A percentile compares a stretch with the other conserved stretches of the same genome.
These are phyloP conservation scores for Prunella himalayana DNA, from an alignment of 2,113 vertebrate species.

Conservation along the genomic window DNA sequence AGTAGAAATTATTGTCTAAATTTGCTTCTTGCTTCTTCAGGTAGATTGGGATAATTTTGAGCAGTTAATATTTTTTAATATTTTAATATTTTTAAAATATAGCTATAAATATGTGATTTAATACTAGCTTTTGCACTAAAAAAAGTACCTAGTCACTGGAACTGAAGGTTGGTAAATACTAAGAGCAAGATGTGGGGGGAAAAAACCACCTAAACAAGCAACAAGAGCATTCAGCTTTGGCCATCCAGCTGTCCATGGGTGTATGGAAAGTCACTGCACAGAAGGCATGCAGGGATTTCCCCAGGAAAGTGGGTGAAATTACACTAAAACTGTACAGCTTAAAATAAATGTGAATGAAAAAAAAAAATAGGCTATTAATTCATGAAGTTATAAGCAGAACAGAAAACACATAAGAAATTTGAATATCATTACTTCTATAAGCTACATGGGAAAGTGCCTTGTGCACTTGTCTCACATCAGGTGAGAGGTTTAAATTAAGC, in stretches of 20 bases:
- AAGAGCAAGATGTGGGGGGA: fast-evolving
- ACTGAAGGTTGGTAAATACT: neutral
- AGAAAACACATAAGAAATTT: neutral
- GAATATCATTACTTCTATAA: neutral
- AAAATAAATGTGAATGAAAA: neutral
- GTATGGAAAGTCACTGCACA: neutral
- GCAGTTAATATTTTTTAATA: neutral
- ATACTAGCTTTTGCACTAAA: neutral
- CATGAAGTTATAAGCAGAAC: neutral
- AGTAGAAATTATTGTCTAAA: neutral
- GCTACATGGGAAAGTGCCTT: neutral
- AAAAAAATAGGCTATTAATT: neutral
- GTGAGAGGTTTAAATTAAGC: neutral
- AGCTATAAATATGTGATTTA: neutral
- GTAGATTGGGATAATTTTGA: neutral
- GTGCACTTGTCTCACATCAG: neutral
- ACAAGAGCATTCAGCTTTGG: neutral
- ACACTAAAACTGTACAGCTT: neutral
- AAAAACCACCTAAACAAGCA: neutral
- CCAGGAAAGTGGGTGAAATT: neutral
- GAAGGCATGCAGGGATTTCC: neutral
- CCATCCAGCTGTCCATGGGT: neutral
- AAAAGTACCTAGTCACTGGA: neutral
- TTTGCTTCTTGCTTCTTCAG: neutral
- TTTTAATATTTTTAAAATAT: no score